A percentile compares a stretch with the other conserved stretches of the same genome.
Evolutionary conservation across 2,113 vertebrate genomes (phyloP).

Genomic region (Saimiri boliviensis): DNA sequence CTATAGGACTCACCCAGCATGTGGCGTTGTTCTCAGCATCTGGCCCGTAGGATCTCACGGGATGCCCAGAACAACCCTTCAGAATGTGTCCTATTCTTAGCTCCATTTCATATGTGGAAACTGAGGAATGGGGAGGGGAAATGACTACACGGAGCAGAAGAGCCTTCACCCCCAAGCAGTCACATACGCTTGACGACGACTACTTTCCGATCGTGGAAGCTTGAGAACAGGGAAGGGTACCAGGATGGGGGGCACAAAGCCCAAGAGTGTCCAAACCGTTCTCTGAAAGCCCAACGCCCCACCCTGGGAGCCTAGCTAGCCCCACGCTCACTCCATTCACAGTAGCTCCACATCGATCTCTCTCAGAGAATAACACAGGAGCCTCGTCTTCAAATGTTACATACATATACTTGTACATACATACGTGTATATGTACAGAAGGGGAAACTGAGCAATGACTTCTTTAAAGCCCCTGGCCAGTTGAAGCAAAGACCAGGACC

Average conservation of each 20-base stretch:
- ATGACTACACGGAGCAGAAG: fast-evolving
- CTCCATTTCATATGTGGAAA: neutral
- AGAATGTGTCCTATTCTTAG: fast-evolving
- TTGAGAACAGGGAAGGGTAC: neutral
- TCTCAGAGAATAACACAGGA: neutral
- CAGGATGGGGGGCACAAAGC: neutral
- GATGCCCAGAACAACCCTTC: neutral
- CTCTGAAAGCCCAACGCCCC: neutral
- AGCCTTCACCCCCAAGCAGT: neutral
- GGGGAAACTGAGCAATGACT: neutral
- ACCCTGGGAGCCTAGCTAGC: neutral
- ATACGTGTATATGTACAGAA: neutral
- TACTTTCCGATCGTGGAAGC: neutral
- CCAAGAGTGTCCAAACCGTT: neutral
- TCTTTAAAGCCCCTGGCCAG: neutral
- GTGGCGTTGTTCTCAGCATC: neutral
- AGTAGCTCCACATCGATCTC: neutral
- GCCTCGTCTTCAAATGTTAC: neutral
- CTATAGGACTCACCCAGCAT: fast-evolving
- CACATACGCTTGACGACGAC: neutral
- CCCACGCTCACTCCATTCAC: neutral
- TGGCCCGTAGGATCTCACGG: neutral
- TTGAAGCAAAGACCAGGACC: neutral
- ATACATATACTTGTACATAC: neutral
- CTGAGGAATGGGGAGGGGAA: neutral